Conservation (phyloP, 2,888 invertebrate genomes). For the Diabrotica balteata region DNA sequence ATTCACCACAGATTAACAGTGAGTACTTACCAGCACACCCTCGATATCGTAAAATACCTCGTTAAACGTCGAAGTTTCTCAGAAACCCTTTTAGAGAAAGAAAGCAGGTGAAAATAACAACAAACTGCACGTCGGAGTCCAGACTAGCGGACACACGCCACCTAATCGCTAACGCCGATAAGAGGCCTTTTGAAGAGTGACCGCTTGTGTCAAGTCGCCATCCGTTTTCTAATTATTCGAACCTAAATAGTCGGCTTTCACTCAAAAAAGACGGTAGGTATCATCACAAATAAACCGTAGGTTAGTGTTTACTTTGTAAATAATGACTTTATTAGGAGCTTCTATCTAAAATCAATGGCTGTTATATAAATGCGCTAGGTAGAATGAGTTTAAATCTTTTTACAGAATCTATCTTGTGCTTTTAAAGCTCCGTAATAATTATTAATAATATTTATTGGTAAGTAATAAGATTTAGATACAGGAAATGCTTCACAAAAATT, state of each 20-base stretch:
- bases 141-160: slow-evolving; percentile 45
- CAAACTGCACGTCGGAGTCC: background rate
- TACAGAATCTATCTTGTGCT: too few relatives aligned
- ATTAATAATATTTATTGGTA: too few relatives aligned
- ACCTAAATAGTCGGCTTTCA: background rate
- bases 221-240: background rate
- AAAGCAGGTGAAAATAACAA: slow-evolving; percentile 1
- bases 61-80: background rate
- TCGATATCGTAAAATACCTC: background rate
- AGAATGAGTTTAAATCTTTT: too few relatives aligned
- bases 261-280: background rate
- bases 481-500: too few relatives aligned
- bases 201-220: slow-evolving; percentile 30
- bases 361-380: too few relatives aligned
- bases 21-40: background rate
- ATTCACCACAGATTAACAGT: background rate
- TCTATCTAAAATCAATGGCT: too few relatives aligned
- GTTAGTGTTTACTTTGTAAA: too few relatives aligned
- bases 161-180: slow-evolving; percentile 51
- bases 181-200: slow-evolving; percentile 41
- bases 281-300: background rate
- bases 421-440: too few relatives aligned
- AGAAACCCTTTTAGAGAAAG: background rate
- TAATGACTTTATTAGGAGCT: too few relatives aligned
- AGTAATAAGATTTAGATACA: too few relatives aligned